Base-by-base conservation (phyloP, 2,113 vertebrate genomes). In the Oenanthe oenanthe region DNA sequence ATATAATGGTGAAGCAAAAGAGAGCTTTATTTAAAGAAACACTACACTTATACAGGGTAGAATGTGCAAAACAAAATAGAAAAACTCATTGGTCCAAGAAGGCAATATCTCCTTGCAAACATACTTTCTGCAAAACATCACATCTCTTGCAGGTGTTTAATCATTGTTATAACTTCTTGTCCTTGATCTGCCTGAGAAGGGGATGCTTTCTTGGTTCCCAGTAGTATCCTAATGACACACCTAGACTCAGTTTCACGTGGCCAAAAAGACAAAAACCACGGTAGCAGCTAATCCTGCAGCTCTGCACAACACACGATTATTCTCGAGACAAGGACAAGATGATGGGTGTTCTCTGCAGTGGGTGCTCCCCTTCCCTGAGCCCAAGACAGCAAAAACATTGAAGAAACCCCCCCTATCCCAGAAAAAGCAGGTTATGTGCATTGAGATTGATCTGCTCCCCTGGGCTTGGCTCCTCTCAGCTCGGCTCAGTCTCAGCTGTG, bases 271-370 rank as follows among this genome's bases (percentile, higher is more conserved):
- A 67, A 25, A 85, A 58, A 17, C 13, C 45, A 76, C 67, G 31
- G 3, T 0, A 13, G 45, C 2, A 5, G 26, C 32, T 11, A 11
- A 14, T 26, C 51, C 43, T 9, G 2, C 43, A 66, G 26, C 43
- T 75, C 10, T 4, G 36, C 36, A 67, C 13, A 0, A 50, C 25
- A 31, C 2, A 0, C 0, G 0, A 17, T 8, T 58, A 12, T 7
- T 43, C 4, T 45, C 0, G 0, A 36, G 21, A 26, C 26, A 58
- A 51, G 51, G 9, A 51, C 8, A 43, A 31, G 32, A 6, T 12
- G 17, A 8, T 26, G 31, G 4, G 26, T 28, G 17, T 21, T 67
- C 45, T 43, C 36, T 67, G 13, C 20, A 43, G 31, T 1, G 25
- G 20, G 3, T 0, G 0, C 18, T 51, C 32, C 45, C 21, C 61